Conservation (phyloP, 64 coral and sea anemone genomes). For the Porites lutea region DNA sequence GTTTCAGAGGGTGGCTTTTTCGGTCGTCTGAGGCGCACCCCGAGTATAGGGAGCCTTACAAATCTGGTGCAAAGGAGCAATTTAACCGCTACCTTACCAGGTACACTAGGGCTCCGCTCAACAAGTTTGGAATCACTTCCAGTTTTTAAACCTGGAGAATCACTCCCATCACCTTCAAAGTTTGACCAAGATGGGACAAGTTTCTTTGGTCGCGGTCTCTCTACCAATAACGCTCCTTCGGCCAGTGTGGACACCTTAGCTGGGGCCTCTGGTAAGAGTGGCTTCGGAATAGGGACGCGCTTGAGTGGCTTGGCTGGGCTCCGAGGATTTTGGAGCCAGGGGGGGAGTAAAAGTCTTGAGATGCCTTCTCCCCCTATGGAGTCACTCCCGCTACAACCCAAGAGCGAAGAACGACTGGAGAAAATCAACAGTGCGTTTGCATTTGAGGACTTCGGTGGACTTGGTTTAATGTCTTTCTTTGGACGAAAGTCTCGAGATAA, state of each 20-base stretch:
- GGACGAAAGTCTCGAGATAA: slow-evolving; percentile 54
- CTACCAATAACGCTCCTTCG: neutral
- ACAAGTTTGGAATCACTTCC: slow-evolving; percentile 75
- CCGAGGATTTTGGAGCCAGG: slow-evolving; percentile 77
- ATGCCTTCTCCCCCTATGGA: slow-evolving; percentile 42
- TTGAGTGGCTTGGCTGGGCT: slow-evolving; percentile 83
- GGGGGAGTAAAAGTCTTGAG: slow-evolving; percentile 31
- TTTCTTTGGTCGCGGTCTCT: slow-evolving; percentile 13
- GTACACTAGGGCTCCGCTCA: slow-evolving; percentile 50
- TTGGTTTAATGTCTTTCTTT: slow-evolving; percentile 94
- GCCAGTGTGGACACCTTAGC: slow-evolving; percentile 11
- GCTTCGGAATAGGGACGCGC: slow-evolving; percentile 59
- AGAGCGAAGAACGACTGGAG: slow-evolving; percentile 80
- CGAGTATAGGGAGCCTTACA: slow-evolving; percentile 90
- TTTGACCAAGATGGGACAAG: slow-evolving; percentile 59
- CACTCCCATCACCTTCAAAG: slow-evolving; percentile 76
- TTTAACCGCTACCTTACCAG: slow-evolving; percentile 44
- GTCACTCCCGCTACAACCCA: neutral
- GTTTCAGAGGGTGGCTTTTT: slow-evolving; percentile 77
- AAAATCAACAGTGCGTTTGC: slow-evolving; percentile 86
- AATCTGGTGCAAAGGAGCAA: slow-evolving; percentile 77
- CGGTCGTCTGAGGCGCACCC: slow-evolving; percentile 72
- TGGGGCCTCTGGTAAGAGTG: slow-evolving; percentile 20
- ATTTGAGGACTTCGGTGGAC: slow-evolving; percentile 90
- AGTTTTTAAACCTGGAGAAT: slow-evolving; percentile 58